Base-by-base conservation (phyloP, 1,140 invertebrate species). In the Physella acuta region DNA sequence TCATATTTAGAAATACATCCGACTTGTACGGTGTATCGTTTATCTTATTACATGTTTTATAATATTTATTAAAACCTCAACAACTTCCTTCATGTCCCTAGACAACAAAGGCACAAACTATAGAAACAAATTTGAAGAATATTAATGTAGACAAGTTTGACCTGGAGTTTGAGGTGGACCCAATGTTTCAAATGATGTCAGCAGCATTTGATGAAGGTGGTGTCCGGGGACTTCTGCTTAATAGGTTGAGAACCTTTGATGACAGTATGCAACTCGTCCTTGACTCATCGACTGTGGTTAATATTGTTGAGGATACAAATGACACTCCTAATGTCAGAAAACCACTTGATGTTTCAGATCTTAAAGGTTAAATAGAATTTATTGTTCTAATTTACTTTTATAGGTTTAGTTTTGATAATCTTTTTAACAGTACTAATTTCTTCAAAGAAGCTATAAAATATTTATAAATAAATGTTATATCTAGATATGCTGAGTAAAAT, bases 201-300 rank as follows among this genome's bases (percentile, higher is more conserved):
- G 77, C 82, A n/a, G 77, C 83, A 17, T 86, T 87, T 82, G 86
- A 86, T 78, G 84, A 86, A 59, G 86, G 85, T 39, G 83, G 81
- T 3, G 81, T 79, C 26, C 83, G 80, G 34, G 84, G 85, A 16
- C 74, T 86, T 28, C 79, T 87, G 56, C 74, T 87, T 17, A 85
- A 81, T 69, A 82, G 82, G 44, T 73, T 87, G 28, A 72, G 78
- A 14, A 78, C 81, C 52, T 78, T 79, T 68, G 83, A 85, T 75
- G 79, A 84, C 70, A 69, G 58, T 17, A 80, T 75, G 39, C 71
- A 81, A 51, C 71, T 86, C 16, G 73, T 81, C 0, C 69, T 85
- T 1, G 83, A 82, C 71, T 84, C 82, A 0, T 71, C 61, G 14
- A 78, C 81, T 5, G 37, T 78, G 16, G 71, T 82, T 34, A 51